These are phyloP conservation scores for Myrmecophaga tridactyla DNA, from an alignment of 2,113 vertebrate genomes.

Conservation along the genomic window DNA sequence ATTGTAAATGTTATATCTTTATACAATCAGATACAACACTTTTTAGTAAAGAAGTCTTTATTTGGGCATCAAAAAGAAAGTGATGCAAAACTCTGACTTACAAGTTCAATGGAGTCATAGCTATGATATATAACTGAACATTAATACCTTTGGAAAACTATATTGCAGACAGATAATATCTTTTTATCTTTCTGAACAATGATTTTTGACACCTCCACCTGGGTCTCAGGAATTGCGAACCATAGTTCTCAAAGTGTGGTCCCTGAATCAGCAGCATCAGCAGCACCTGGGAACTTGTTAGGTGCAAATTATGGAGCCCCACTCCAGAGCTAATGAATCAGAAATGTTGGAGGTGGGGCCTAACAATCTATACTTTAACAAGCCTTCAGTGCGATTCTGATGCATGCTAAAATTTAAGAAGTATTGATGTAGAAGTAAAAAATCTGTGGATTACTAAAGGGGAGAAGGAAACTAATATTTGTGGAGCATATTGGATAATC, in stretches of 20 bases:
- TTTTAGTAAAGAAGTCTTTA: not conserved
- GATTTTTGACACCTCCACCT: not conserved
- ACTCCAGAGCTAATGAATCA: not conserved
- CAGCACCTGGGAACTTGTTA: not conserved
- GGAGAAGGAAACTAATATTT: not conserved
- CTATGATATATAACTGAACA: not conserved
- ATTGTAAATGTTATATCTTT: too few relatives aligned
- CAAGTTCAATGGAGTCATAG: not conserved
- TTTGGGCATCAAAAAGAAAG: conserved; percentile 6
- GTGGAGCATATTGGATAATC: not conserved
- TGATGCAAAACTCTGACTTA: not conserved
- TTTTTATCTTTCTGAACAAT: not conserved
- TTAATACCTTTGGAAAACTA: not conserved
- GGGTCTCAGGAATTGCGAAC: not conserved
- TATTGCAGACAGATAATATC: not conserved
- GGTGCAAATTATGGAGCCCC: not conserved
- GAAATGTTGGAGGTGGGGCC: not conserved
- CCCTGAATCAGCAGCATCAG: too few relatives aligned
- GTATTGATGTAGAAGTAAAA: not conserved
- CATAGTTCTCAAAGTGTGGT: not conserved
- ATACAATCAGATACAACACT: too few relatives aligned
- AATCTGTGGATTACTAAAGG: not conserved
- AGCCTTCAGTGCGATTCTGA: not conserved
- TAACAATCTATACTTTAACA: not conserved
- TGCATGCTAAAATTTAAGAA: not conserved